A percentile compares a stretch with the other conserved stretches of the same genome.
These are phyloP conservation scores for Regulus satrapa DNA, from an alignment of 2,113 vertebrate genomes.

Conservation along the genomic window DNA sequence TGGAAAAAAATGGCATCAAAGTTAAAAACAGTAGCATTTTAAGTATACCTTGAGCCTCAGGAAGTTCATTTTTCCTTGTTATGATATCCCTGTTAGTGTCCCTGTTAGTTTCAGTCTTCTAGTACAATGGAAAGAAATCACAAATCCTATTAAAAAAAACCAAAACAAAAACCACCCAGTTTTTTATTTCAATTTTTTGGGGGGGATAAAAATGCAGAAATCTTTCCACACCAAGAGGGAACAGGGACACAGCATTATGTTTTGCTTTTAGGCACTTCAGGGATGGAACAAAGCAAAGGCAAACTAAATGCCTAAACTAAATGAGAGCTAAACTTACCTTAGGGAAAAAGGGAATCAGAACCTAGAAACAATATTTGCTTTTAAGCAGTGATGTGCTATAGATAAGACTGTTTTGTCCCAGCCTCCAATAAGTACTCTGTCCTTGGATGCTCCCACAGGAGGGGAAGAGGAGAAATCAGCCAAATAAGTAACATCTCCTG, in stretches of 20 bases:
- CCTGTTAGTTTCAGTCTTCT: not conserved
- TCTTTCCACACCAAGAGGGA: not conserved
- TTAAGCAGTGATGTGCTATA: not conserved
- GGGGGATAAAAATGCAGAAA: not conserved
- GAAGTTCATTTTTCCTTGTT: not conserved
- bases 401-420: not conserved
- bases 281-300: not conserved
- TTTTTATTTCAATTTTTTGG: not conserved
- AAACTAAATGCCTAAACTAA: not conserved
- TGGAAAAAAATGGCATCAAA: not conserved
- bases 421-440: not conserved
- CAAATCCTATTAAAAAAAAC: not conserved
- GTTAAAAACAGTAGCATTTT: not conserved
- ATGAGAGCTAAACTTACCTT: conserved; percentile 12
- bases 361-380: conserved; percentile 33
- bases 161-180: not conserved
- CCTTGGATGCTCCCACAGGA: not conserved
- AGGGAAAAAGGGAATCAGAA: conserved; percentile 15
- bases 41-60: not conserved
- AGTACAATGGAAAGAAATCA: not conserved
- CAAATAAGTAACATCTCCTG: not conserved
- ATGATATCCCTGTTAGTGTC: not conserved
- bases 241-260: not conserved
- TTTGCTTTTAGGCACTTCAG: not conserved
- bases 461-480: not conserved